Evolutionary conservation across 2,888 invertebrate genomes (phyloP), one percentile per base, ranked within the genome.

Genomic region (Cheilosia pagana): DNA sequence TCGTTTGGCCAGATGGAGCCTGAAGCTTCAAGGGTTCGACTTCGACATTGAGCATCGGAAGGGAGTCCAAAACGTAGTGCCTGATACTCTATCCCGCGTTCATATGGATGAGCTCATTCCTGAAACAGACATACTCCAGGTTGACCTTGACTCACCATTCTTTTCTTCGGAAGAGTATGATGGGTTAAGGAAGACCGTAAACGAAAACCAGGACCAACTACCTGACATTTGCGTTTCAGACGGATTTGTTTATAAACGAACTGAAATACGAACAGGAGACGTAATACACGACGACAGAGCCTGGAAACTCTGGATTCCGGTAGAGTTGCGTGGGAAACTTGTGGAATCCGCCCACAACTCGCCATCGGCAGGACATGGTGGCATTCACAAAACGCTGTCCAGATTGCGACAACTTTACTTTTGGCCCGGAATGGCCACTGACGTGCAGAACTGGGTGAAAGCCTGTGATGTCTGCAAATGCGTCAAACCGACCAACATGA

Each of bases 371-470:
- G 45, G 19, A 16, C 45, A 45, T 19, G 45, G 16, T 6, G 45
- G 45, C 8, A 45, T 45, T 0, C n/a, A 8, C 19, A 45, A 35
- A 35, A 35, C 31, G 0, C 10, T 19, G 45, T 16, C 19, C 31
- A 16, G 52, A 1, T 1, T 76, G 3, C 12, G 10, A 28, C 23
- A 48, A 43, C 21, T 39, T 3, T 87, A 60, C 53, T 87, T 72
- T 52, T 87, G 87, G 85, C 87, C 87, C 10, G 45, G 48, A 1
- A 35, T 35, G 31, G 31, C 31, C 10, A 35, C 31, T 3, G 31
- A 35, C 10, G 31, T 35, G 3, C 31, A 35, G 3, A 35, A 3
- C 10, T 35, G 31, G 31, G 3, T 35, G 3, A 35, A 12, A 35
- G 10, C 10, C 10, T 35, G 10, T 0, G 31, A 35, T 0, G 10